Conservation (phyloP, 2,888 invertebrate species). For the Teleiodes luculella region DNA sequence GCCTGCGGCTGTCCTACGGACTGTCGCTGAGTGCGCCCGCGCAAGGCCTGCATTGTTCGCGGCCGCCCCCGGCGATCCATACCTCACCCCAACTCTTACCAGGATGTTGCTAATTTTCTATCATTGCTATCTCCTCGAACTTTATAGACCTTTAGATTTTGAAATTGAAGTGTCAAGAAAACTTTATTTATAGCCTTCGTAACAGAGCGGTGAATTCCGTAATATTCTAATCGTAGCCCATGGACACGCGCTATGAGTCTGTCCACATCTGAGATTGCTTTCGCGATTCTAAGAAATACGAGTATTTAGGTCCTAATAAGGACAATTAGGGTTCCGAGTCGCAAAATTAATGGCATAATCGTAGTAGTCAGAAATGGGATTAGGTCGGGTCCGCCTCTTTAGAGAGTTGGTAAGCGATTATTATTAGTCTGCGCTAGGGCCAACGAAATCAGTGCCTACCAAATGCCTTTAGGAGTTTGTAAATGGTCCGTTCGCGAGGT, state of each 20-base stretch:
- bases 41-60: slow-evolving; percentile 57
- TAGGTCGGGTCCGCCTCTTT: slow-evolving; percentile 3
- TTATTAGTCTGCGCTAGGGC: slow-evolving; percentile 31
- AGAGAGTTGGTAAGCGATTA: slow-evolving; percentile 28
- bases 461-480: slow-evolving; percentile 66
- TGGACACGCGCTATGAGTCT: slow-evolving; percentile 37
- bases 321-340: slow-evolving; percentile 8
- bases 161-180: slow-evolving; percentile 72
- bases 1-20: slow-evolving; percentile 46
- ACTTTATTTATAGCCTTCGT: slow-evolving; percentile 64
- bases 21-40: slow-evolving; percentile 53
- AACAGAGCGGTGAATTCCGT: slow-evolving; percentile 40
- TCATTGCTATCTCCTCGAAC: slow-evolving; percentile 69
- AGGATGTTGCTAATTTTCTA: slow-evolving; percentile 77
- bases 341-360: slow-evolving; percentile 9
- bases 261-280: slow-evolving; percentile 19
- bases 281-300: slow-evolving; percentile 4
- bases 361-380: not conserved
- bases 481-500: slow-evolving; percentile 61
- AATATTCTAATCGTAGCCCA: slow-evolving; percentile 53
- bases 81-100: slow-evolving; percentile 70
- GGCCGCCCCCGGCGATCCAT: slow-evolving; percentile 65
- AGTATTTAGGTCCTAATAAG: slow-evolving; percentile 8
- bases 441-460: slow-evolving; percentile 36
- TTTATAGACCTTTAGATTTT: slow-evolving; percentile 69